A percentile compares a stretch with the other conserved stretches of the same genome.
phyloP scores from a whole-genome alignment of 2,797 vertebrate species.

The Acipenser transmontanus region DNA sequence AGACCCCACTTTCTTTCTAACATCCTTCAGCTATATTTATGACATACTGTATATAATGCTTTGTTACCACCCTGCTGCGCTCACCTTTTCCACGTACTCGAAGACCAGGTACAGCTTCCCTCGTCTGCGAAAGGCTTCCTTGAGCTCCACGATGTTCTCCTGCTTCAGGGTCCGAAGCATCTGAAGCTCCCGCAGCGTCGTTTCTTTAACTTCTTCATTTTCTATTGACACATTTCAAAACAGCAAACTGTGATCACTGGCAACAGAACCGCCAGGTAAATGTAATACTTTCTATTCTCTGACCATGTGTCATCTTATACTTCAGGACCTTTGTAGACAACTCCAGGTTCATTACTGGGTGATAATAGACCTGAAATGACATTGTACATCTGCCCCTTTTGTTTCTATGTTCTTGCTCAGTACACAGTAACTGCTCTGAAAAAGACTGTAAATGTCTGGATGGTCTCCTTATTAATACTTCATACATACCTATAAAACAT shows the following conservation, averaged over 20 bases:
- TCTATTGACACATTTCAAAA: conserved; percentile 51
- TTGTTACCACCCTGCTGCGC: conserved; percentile 9
- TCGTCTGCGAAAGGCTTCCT: conserved; percentile 92
- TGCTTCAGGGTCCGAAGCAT: conserved; percentile 98
- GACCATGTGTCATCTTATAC: too few species aligned
- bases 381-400: background rate
- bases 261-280: background rate
- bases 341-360: too few species aligned
- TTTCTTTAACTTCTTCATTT: conserved; percentile 99
- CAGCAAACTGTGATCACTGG: background rate
- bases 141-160: conserved; percentile 96
- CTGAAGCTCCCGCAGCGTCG: conserved; percentile 95
- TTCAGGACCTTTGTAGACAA: too few species aligned
- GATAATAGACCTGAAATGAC: conserved; percentile 1
- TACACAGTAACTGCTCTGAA: too few species aligned
- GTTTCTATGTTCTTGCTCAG: background rate
- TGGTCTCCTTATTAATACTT: too few species aligned
- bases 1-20: too few species aligned
- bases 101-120: conserved; percentile 94
- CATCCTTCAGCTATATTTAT: background rate
- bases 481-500: too few species aligned
- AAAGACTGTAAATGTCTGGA: too few species aligned
- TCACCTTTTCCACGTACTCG: conserved; percentile 95
- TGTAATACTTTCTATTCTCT: background rate
- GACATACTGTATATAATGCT: background rate